Conservation (phyloP, 2,888 invertebrate species). For the Criorhina ranunculi region DNA sequence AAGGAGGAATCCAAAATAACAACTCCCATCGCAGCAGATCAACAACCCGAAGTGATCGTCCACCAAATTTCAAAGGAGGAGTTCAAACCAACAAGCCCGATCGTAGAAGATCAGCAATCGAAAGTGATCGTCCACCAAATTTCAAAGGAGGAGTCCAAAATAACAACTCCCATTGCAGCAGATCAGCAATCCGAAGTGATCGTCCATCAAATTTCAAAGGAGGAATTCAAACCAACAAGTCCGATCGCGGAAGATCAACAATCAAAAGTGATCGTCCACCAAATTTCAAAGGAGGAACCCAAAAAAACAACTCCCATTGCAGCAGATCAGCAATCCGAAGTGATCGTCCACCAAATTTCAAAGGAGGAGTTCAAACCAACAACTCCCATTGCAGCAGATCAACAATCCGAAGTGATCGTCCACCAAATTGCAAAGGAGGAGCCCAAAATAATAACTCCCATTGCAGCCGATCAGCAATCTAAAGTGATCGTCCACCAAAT, state of each 20-base stretch:
- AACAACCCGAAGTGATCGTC: slow-evolving; percentile 20
- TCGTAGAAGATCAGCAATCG: background rate
- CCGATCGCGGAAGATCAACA: background rate
- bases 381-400: slow-evolving; percentile 2
- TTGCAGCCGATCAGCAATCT: background rate
- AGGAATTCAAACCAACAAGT: background rate
- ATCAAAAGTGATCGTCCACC: slow-evolving; percentile 80
- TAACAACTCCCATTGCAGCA: background rate
- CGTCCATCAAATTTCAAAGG: background rate
- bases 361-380: too few species aligned
- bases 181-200: background rate
- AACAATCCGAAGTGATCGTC: slow-evolving; percentile 20
- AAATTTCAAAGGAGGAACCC: slow-evolving; percentile 33
- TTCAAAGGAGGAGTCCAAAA: background rate
- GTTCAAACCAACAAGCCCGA: background rate
- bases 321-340: slow-evolving; percentile 19
- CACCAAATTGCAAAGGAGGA: slow-evolving; percentile 58
- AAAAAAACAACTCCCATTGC: background rate
- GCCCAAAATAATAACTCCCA: background rate
- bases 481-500: slow-evolving; percentile 66
- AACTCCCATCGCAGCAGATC: slow-evolving; percentile 2
- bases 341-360: slow-evolving; percentile 23
- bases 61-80: slow-evolving; percentile 59
- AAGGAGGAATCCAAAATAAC: too few species aligned
- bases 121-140: slow-evolving; percentile 66